Evolutionary conservation across 1,140 invertebrate species (phyloP).

Genomic region (Formica exsecta): DNA sequence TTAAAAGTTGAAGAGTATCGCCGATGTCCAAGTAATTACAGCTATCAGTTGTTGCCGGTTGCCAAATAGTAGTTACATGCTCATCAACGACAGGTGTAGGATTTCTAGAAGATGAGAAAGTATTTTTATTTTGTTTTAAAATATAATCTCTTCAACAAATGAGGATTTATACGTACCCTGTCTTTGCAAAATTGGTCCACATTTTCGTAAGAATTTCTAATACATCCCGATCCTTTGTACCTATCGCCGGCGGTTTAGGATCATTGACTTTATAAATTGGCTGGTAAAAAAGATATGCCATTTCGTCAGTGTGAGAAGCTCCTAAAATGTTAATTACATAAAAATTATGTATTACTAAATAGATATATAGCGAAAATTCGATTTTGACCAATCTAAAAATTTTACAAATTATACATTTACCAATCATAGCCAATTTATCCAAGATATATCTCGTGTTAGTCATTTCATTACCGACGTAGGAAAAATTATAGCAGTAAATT

Average conservation of each 20-base stretch:
- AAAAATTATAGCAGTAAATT: conserved; percentile 60
- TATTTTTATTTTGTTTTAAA: neutral
- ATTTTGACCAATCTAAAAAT: neutral
- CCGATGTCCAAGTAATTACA: conserved; percentile 36
- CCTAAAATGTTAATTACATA: conserved; percentile 35
- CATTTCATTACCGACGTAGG: conserved; percentile 45
- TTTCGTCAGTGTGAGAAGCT: conserved; percentile 59
- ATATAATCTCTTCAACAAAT: conserved; percentile 1
- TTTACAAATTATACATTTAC: neutral
- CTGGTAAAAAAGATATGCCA: conserved; percentile 36
- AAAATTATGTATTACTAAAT: conserved; percentile 1
- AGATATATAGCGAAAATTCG: conserved; percentile 3
- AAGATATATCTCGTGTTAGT: conserved; percentile 1
- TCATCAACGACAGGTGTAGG: conserved; percentile 37
- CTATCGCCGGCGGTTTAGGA: conserved; percentile 13
- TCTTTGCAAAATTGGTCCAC: conserved; percentile 66
- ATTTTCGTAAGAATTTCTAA: conserved; percentile 59
- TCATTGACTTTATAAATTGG: conserved; percentile 4
- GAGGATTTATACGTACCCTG: conserved; percentile 43
- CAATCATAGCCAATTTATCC: neutral
- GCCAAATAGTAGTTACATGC: conserved; percentile 32
- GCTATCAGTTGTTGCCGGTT: conserved; percentile 15
- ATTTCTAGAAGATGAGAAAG: conserved; percentile 40
- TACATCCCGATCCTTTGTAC: conserved; percentile 18
- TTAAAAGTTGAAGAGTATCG: conserved; percentile 8